Evolutionary conservation across 2,888 invertebrate species (phyloP), one percentile per base, ranked within the genome.

Genomic region (Stomorhina lunata): DNA sequence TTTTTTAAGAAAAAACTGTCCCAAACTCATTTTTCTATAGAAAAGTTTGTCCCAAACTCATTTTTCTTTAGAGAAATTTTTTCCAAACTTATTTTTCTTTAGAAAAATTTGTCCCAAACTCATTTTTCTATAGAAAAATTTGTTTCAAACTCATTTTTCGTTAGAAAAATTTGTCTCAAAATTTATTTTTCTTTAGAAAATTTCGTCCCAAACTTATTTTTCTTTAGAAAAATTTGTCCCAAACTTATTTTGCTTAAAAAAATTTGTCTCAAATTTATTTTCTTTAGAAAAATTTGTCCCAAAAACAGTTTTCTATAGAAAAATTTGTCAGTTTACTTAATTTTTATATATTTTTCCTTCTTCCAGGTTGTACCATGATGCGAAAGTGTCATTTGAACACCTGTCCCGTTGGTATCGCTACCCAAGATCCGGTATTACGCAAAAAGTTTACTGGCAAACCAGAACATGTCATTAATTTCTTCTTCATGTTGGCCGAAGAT

Each of bases 361-460:
- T 57, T 85, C 6, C 80, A 88, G 94, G 99, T 3, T 99, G 99
- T 89, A 99, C 99, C 0, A 99, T 99, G 99, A 99, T 99, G 99
- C 94, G 99, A 77, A 99, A 99, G 91, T 99, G 99, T 88, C 99
- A 99, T 91, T 92, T 99, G 86, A 99, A 99, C 92, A 99, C 99
- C 6, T 99, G 99, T 86, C 99, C 99, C 0, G 99, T 99, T 80
- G 99, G 99, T 82, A 97, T 99, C 88, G 99, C 99, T 1, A 99
- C 99, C 0, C 99, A 99, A 92, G 99, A 99, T 92, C 99, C 99
- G 0, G 93, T 95, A 12, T 92, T 99, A 61, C 93, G 99, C 27
- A 96, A 97, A 91, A 99, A 99, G 92, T 99, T 99, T 92, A 96
- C 96, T 48, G 99, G 99, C 48, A 97, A 98, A 89, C 99, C 99